Evolutionary conservation across 2,888 invertebrate species (phyloP).

Genomic region (Stenolophus ochropezus): DNA sequence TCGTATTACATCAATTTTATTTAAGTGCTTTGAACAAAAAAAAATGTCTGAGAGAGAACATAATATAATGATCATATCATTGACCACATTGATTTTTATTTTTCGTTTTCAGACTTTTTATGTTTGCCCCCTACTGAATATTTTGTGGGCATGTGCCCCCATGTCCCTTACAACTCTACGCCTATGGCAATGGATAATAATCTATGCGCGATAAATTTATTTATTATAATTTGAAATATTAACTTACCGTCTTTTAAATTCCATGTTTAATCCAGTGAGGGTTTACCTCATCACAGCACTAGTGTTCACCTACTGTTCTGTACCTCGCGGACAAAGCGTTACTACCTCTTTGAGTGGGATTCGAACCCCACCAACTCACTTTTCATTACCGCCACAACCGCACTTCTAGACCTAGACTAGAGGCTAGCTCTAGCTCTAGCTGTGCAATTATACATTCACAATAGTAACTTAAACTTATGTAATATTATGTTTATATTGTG

Average conservation of each 20-base stretch:
- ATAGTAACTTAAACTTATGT: conserved; percentile 9
- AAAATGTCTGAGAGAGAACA: no score
- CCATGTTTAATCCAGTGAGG: background rate
- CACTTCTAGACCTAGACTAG: background rate
- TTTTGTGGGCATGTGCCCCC: no score
- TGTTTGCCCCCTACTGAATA: no score
- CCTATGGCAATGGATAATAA: no score
- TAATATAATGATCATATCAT: no score
- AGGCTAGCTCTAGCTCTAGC: background rate
- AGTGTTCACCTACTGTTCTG: background rate
- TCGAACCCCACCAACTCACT: conserved; percentile 38
- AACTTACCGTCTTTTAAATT: background rate
- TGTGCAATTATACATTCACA: background rate
- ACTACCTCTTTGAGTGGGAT: background rate
- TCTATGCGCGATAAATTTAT: background rate
- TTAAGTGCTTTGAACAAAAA: no score
- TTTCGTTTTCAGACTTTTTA: no score
- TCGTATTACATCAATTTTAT: no score
- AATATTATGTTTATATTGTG: conserved; percentile 41
- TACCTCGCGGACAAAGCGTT: background rate
- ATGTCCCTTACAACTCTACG: no score
- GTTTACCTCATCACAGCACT: background rate
- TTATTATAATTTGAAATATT: background rate
- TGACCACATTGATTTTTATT: no score
- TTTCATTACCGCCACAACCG: conserved; percentile 34